Evolutionary conservation across 2,113 vertebrate genomes (phyloP), one percentile per base, ranked within the genome.

Genomic region (Hyla sarda): DNA sequence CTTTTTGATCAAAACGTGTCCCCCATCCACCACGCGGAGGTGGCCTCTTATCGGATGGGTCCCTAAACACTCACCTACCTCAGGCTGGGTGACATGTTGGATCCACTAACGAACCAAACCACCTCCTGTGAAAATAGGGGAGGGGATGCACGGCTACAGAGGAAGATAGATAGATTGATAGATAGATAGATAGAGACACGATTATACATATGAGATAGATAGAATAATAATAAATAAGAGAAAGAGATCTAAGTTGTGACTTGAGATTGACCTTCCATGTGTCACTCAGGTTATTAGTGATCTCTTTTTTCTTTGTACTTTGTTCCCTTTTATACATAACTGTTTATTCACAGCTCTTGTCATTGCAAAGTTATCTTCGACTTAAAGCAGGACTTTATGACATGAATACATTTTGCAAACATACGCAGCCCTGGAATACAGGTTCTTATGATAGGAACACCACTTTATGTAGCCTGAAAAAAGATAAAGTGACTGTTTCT

Each of bases 391-490:
- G 54, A 77, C 17, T 54, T 50, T 30, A 54, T 32, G 10, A 34
- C 74, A 52, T 32, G 2, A 32, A 32, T 52, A 52, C 30, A 50
- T 77, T 32, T 50, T 76, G 12, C 14, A 50, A 16, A 52, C 73
- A 28, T 30, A 50, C 28, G 12, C 17, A 32, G 16, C 25, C 47
- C 52, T 76, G 50, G 32, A 52, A 52, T 76, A 3, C 47, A 30
- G 73, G 37, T 76, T 76, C 73, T 30, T 11, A 77, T 50, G n/a
- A 77, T 12, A 32, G 16, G 14, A 76, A 25, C 25, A 28, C 17
- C 47, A 52, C 74, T 77, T 32, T 10, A 77, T 77, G 74, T 54
- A 6, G 17, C 28, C 48, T 54, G 48, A 77, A 54, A 77, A 77
- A 77, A 77, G 74, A 52, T 77, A 32, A 77, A 19, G 47, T 30